phyloP scores from a whole-genome alignment of 2,888 invertebrate species.

The Melikaiella ostensackeni region DNA sequence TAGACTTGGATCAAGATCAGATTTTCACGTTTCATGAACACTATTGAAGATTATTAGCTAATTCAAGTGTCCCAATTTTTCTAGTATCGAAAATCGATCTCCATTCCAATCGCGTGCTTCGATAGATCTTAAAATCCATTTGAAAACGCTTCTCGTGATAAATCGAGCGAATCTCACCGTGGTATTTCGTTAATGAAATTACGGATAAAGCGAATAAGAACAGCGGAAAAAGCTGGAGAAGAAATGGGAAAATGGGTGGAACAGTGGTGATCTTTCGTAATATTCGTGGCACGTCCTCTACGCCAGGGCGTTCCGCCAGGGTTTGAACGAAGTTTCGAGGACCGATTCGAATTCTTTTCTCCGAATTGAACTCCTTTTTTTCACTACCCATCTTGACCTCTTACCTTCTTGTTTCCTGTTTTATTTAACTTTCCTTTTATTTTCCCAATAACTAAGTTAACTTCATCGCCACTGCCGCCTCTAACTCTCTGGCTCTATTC shows the following conservation, averaged over 20 bases:
- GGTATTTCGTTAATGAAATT: constrained; percentile 62
- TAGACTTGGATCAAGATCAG: too few relatives aligned
- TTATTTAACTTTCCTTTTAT: constrained; percentile 48
- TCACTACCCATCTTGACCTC: constrained; percentile 45
- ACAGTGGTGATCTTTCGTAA: constrained; percentile 54
- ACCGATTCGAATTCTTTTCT: constrained; percentile 51
- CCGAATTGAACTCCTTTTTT: constrained; percentile 42
- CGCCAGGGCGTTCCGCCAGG: constrained; percentile 53
- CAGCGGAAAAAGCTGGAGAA: constrained; percentile 41
- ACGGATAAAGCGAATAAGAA: constrained; percentile 53
- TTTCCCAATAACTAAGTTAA: constrained; percentile 30
- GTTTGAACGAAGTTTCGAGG: constrained; percentile 48
- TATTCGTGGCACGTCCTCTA: constrained; percentile 59
- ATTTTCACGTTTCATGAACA: too few relatives aligned
- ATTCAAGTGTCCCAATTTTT: neutral
- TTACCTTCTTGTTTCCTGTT: constrained; percentile 50
- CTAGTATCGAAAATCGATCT: neutral
- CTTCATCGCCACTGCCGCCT: constrained; percentile 35
- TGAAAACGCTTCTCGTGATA: constrained; percentile 50
- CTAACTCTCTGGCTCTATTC: constrained; percentile 19
- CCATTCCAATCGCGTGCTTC: constrained; percentile 43
- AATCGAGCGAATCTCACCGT: constrained; percentile 52
- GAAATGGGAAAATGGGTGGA: constrained; percentile 48
- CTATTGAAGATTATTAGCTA: neutral
- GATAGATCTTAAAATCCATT: constrained; percentile 51